Evolutionary conservation across 2,888 invertebrate genomes (phyloP), one percentile per base, ranked within the genome.

Genomic region (Helicoverpa assulta): DNA sequence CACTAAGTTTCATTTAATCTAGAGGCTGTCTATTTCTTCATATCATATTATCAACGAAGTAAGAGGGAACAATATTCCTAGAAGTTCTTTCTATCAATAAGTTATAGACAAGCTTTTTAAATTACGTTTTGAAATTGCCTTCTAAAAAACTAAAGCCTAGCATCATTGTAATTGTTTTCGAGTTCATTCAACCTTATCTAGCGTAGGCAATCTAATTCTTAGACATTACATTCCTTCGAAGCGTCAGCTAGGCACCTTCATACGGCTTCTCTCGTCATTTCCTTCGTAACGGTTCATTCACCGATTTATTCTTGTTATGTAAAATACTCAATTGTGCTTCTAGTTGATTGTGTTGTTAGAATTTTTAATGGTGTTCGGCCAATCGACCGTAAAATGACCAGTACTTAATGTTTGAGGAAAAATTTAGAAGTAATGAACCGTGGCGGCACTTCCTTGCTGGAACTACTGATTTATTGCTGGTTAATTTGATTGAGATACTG

Each of bases 251-350:
- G 53, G 8, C 52, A 55, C 67, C 61, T 76, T 80, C 64, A 59
- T 78, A 85, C n/a, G 88, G 87, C 85, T 88, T 88, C 86, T 52
- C 67, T 64, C 47, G 62, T 74, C 67, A 65, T 67, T 78, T 65
- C 71, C 62, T 51, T 70, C 59, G 67, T 73, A 78, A 76, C 63
- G 62, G 85, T 85, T 84, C 84, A 78, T 81, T 86, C 81, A 84
- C 82, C 85, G 81, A 76, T 76, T 71, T 76, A 76, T 56, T 65
- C 54, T 62, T 73, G 67, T 83, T 85, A 84, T 85, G 77, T 84
- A 82, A 83, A 83, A 71, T 67, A 81, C 61, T 62, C 73, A 70
- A 82, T 83, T 85, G 84, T 83, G 66, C 29, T 55, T 7, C 57
- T 66, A 71, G 50, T 58, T 73, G 63, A 76, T 78, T 83, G 69